These are phyloP conservation scores for Lamprotornis superbus DNA, from an alignment of 2,113 vertebrate species.

Conservation along the genomic window DNA sequence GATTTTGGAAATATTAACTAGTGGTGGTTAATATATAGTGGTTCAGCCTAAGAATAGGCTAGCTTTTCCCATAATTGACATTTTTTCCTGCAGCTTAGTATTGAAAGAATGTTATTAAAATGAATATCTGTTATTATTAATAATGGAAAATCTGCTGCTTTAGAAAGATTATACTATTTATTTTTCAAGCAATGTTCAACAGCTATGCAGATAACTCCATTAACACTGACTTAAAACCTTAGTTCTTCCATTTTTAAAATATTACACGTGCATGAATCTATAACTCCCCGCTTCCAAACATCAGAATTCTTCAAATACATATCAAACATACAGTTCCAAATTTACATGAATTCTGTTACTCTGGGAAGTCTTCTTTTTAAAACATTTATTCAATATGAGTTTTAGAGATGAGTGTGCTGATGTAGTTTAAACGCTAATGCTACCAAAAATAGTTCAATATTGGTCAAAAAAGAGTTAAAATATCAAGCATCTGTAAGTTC, in stretches of 20 bases:
- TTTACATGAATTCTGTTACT: not conserved
- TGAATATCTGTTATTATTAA: not conserved
- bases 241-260: not conserved
- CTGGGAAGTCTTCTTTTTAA: not conserved
- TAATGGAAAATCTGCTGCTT: slow-evolving; percentile 17
- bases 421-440: not conserved
- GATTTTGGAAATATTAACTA: not conserved
- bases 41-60: not conserved
- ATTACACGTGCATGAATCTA: not conserved
- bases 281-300: not conserved
- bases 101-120: not conserved
- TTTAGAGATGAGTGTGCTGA: not conserved
- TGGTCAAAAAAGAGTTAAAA: not conserved
- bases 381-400: not conserved
- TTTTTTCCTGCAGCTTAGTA: not conserved
- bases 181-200: not conserved
- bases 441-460: not conserved
- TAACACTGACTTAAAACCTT: not conserved
- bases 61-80: not conserved
- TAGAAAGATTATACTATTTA: not conserved
- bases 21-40: not conserved
- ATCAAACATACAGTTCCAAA: not conserved
- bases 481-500: not conserved
- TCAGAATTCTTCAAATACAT: not conserved
- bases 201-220: not conserved